Evolutionary conservation across 2,888 invertebrate species (phyloP).

Genomic region (Hydrotaea cyrtoneurina): DNA sequence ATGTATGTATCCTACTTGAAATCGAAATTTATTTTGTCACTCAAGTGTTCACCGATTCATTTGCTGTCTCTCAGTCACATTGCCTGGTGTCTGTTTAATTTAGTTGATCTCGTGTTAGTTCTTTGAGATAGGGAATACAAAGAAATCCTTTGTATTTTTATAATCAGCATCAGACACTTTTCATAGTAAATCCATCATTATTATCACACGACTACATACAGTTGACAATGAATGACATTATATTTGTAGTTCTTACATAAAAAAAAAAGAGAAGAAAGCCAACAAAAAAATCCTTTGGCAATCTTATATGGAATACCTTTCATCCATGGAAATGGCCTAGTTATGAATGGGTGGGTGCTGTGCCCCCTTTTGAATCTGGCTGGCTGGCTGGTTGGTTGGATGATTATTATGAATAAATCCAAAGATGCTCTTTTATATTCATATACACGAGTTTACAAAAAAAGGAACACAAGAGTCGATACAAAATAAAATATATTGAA

Average conservation of each 20-base stretch:
- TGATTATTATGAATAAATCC: background rate
- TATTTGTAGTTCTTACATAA: background rate
- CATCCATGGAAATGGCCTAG: slow-evolving; percentile 13
- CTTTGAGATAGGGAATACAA: too few relatives aligned
- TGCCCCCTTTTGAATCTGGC: too few relatives aligned
- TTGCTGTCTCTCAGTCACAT: too few relatives aligned
- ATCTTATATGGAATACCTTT: background rate
- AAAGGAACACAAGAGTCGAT: background rate
- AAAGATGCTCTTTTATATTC: slow-evolving; percentile 11
- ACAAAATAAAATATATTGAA: slow-evolving; percentile 32
- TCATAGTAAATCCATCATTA: background rate
- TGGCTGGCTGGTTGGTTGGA: background rate
- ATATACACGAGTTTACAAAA: background rate
- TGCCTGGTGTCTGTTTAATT: too few relatives aligned
- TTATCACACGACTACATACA: background rate
- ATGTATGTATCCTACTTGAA: too few relatives aligned
- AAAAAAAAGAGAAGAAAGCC: background rate
- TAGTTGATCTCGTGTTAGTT: too few relatives aligned
- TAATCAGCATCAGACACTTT: too few relatives aligned
- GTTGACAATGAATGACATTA: background rate
- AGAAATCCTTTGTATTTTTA: too few relatives aligned
- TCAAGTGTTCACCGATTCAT: too few relatives aligned
- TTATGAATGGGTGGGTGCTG: background rate
- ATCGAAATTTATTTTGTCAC: too few relatives aligned
- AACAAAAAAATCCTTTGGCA: background rate